Base-by-base conservation (phyloP, 1,140 invertebrate species). In the Dendrolimus punctatus region DNA sequence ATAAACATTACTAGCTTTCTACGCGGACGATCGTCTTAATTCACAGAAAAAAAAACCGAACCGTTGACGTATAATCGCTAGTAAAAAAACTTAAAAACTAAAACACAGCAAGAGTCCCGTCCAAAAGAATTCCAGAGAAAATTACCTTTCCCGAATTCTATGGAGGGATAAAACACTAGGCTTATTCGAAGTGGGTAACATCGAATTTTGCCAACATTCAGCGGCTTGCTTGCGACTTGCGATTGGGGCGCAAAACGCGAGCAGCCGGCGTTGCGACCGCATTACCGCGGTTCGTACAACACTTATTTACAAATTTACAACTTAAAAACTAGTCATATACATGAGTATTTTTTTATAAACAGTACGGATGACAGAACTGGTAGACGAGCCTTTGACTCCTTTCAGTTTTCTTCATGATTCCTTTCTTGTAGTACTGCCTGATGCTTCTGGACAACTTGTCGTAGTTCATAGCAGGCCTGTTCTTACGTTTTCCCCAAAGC, bases 351-450 rank as follows among this genome's bases (percentile, higher is more conserved):
- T n/a, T 45, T 68, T 92, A 97, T 63, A 96, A 90, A 71, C 91
- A 93, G 85, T 98, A 99, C 5, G 96, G 96, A 84, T 96, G 94
- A 82, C 97, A 99, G 84, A 99, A 99, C 87, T 99, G 98, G 86
- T 99, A 99, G 47, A 99, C 98, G 57, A 99, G 91, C 74, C 98
- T 91, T 88, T 99, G 98, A 56, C 97, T 98, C 42, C 98, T 90
- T 74, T 98, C 96, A 4, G 98, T 99, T 85, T 99, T 99, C 90
- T 98, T 98, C 96, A 99, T 99, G 85, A 99, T 99, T 45, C 97
- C 97, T 85, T 99, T 99, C 87, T 99, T 99, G 91, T 99, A 99
- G 88, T 99, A 99, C 84, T 99, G 98, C 9, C 98, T 89, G 64
- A 99, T 98, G 60, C 97, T 99, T 45, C 98, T 92, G 53, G 96